A percentile compares a stretch with the other conserved stretches of the same genome.
Conservation (phyloP, 2,113 vertebrate genomes). For the Cisticola juncidis region DNA sequence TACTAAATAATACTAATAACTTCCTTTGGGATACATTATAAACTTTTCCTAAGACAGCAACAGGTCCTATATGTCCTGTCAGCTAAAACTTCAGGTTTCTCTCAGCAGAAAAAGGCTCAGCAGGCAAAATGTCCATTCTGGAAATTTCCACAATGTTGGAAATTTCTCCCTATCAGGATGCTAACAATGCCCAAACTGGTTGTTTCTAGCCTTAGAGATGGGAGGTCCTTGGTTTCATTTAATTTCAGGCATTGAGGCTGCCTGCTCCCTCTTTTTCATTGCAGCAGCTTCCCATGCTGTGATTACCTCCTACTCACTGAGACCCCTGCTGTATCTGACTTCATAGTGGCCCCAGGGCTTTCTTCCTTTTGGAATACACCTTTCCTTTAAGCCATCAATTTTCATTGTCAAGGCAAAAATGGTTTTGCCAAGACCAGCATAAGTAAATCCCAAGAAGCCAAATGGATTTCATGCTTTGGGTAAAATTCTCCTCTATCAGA, state of each 20-base stretch:
- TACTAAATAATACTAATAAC: background rate
- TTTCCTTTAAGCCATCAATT: background rate
- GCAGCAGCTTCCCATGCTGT: background rate
- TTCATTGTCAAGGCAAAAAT: background rate
- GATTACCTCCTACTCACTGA: background rate
- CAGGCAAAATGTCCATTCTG: background rate
- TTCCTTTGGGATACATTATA: background rate
- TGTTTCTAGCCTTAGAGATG: background rate
- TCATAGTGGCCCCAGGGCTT: background rate
- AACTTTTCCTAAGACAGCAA: background rate
- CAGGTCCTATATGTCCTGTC: background rate
- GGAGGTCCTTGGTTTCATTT: background rate
- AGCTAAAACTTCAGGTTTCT: background rate
- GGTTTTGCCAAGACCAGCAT: background rate
- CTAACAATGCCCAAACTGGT: background rate
- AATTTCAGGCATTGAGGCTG: background rate
- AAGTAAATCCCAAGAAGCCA: background rate
- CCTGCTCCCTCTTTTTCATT: background rate
- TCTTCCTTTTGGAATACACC: background rate
- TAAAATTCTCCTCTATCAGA: background rate
- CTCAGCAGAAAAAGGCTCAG: background rate
- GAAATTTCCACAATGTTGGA: background rate
- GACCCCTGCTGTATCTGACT: background rate
- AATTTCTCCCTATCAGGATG: background rate
- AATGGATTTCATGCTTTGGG: background rate